Conservation (phyloP, 2,113 vertebrate species). For the Syngnathus typhle region DNA sequence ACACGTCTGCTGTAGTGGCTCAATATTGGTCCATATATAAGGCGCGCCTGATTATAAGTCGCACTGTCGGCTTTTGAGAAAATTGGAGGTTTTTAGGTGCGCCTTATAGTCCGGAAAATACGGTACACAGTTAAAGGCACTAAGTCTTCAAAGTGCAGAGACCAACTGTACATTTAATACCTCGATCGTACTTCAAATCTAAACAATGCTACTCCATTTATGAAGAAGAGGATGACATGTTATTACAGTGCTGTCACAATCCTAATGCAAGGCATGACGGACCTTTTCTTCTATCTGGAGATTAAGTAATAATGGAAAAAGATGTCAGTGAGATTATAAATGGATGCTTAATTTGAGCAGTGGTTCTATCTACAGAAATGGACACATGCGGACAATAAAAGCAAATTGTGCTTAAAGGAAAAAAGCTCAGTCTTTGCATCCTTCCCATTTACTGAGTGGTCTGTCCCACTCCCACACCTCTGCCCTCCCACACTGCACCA, state of each 20-base stretch:
- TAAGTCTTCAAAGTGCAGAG: slow-evolving; percentile 9
- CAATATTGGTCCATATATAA: no score
- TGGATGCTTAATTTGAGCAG: slow-evolving; percentile 54
- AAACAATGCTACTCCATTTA: slow-evolving; percentile 28
- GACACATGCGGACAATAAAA: slow-evolving; percentile 11
- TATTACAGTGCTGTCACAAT: slow-evolving; percentile 9
- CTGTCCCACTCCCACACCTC: slow-evolving; percentile 32
- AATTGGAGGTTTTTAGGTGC: no score
- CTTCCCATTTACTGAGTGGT: slow-evolving; percentile 27
- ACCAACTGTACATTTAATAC: slow-evolving; percentile 1
- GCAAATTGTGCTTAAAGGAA: neutral
- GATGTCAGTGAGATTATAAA: slow-evolving; percentile 35
- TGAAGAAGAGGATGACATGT: slow-evolving; percentile 6
- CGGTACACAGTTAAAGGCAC: no score
- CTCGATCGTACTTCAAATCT: neutral
- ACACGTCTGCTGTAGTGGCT: no score
- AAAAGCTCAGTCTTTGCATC: neutral
- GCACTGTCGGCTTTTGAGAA: no score
- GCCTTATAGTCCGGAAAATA: no score
- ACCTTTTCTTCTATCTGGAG: slow-evolving; percentile 12
- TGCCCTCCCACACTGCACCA: slow-evolving; percentile 40
- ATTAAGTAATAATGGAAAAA: slow-evolving; percentile 46
- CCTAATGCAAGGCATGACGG: slow-evolving; percentile 13
- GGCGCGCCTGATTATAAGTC: no score
- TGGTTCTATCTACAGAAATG: slow-evolving; percentile 36